phyloP scores from a whole-genome alignment of 1,140 invertebrate species.

The Plectrocnemia conspersa region DNA sequence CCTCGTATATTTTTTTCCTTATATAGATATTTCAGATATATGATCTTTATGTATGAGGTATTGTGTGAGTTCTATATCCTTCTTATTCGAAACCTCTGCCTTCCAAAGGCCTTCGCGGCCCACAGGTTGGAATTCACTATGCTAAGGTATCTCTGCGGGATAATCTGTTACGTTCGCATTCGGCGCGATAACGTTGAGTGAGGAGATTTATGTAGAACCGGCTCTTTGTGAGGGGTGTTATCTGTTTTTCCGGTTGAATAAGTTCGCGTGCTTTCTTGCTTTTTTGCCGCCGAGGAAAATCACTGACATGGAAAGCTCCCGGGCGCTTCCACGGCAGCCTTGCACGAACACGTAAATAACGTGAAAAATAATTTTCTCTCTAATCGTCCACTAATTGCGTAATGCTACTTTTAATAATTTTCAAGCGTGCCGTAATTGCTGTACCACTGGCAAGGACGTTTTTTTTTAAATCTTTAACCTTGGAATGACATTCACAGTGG shows the following conservation, averaged over 20 bases:
- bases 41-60: too few species aligned
- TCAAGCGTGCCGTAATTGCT: too few species aligned
- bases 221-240: conserved; percentile 2
- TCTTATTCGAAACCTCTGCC: conserved; percentile 6
- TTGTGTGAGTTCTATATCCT: conserved; percentile 3
- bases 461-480: too few species aligned
- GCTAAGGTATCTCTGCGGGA: not conserved
- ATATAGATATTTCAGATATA: too few species aligned
- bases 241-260: conserved; percentile 11
- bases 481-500: too few species aligned
- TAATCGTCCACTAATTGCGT: too few species aligned
- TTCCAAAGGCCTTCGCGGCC: conserved; percentile 5
- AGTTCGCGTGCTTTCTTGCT: conserved; percentile 12
- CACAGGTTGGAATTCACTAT: not conserved
- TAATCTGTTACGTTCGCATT: conserved; percentile 2
- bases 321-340: too few species aligned
- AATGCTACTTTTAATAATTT: too few species aligned
- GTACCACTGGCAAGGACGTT: too few species aligned
- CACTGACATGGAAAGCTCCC: not conserved
- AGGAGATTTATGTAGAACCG: conserved; percentile 4
- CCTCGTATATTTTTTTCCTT: too few species aligned
- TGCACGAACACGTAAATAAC: too few species aligned
- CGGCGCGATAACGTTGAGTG: not conserved
- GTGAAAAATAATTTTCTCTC: conserved; percentile 3
- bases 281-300: not conserved